These are phyloP conservation scores for Drosophila guanche DNA, from an alignment of 1,140 invertebrate genomes.

Conservation along the genomic window DNA sequence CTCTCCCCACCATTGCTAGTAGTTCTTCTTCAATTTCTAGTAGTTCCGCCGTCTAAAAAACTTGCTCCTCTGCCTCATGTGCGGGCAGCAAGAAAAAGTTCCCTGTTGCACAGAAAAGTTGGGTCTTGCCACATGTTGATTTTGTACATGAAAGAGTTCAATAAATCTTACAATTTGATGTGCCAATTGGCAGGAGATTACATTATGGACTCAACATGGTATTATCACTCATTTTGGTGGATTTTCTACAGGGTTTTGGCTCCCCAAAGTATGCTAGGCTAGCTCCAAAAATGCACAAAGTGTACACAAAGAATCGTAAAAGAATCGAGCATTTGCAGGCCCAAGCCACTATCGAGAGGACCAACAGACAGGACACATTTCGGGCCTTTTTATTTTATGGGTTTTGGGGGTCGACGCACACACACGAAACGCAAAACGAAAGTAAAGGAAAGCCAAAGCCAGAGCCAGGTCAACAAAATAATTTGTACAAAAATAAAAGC, in stretches of 20 bases:
- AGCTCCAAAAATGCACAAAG: no score
- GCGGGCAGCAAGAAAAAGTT: conserved; percentile 13
- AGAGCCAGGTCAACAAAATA: conserved; percentile 13
- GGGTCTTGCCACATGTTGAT: conserved; percentile 31
- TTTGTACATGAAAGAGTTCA: conserved; percentile 31
- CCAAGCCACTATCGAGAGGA: conserved; percentile 14
- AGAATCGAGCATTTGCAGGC: no score
- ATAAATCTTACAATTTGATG: conserved; percentile 37
- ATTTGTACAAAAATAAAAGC: conserved; percentile 41
- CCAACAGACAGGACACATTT: conserved; percentile 41
- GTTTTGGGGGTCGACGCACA: conserved; percentile 3
- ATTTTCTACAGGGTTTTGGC: no score
- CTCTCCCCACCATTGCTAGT: conserved; percentile 38
- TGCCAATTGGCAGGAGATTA: conserved; percentile 14
- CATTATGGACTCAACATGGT: no score
- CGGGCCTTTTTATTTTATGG: conserved; percentile 12
- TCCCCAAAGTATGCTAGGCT: no score
- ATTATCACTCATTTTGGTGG: no score
- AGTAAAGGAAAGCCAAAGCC: conserved; percentile 39
- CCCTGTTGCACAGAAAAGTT: background rate
- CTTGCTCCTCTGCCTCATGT: conserved; percentile 40
- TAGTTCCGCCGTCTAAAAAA: conserved; percentile 37
- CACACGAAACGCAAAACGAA: conserved; percentile 38
- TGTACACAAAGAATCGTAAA: no score
- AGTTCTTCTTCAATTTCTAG: conserved; percentile 29